Evolutionary conservation across 1,140 invertebrate genomes (phyloP).

Genomic region (Ceratina japonica): DNA sequence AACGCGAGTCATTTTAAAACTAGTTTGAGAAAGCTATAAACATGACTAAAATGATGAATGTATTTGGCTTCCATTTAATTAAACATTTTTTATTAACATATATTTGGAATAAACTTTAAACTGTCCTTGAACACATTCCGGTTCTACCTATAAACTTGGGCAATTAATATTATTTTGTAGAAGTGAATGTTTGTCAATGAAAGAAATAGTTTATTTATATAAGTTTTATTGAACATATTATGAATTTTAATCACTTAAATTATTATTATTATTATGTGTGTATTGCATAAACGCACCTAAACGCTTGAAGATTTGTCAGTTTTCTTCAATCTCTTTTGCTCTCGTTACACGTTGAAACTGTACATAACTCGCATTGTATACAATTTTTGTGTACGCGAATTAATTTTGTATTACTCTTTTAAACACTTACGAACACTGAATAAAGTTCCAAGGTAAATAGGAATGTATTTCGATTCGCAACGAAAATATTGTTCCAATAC

Average conservation of each 20-base stretch:
- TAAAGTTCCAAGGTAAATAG: slow-evolving; percentile 53
- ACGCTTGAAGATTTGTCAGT: slow-evolving; percentile 6
- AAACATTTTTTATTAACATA: no score
- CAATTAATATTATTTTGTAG: no score
- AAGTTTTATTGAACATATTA: slow-evolving; percentile 27
- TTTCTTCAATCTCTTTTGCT: slow-evolving; percentile 4
- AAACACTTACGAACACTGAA: slow-evolving; percentile 32
- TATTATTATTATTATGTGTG: slow-evolving; percentile 29
- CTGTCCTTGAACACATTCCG: no score
- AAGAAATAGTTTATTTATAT: background rate
- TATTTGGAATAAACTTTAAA: no score
- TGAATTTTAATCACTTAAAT: slow-evolving; percentile 30
- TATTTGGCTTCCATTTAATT: no score
- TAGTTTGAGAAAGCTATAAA: no score
- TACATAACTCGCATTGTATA: slow-evolving; percentile 34
- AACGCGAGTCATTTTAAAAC: no score
- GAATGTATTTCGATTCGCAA: slow-evolving; percentile 69
- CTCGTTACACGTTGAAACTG: slow-evolving; percentile 9
- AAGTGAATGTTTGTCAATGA: no score
- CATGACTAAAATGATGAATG: no score
- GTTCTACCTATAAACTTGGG: no score
- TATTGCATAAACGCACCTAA: background rate
- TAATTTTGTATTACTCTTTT: slow-evolving; percentile 36
- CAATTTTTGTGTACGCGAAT: slow-evolving; percentile 51
- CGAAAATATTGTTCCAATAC: slow-evolving; percentile 65